Base-by-base conservation (phyloP, 1,140 invertebrate genomes). In the Trichonephila clavipes region DNA sequence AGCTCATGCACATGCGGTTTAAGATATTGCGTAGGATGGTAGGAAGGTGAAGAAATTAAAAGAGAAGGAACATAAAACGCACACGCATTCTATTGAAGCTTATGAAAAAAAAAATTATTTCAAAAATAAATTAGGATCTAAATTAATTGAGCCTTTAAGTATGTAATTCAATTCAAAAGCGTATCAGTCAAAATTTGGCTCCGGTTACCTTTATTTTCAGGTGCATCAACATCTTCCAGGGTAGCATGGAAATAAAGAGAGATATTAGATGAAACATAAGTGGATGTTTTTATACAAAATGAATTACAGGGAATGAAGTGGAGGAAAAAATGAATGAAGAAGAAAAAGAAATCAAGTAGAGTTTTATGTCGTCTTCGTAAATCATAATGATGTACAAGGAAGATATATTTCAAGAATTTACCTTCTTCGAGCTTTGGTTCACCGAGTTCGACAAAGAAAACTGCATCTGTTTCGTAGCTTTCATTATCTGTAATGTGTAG, bases 391-490 rank as follows among this genome's bases (percentile, higher is more conserved):
- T 7, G 16, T 18, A 77, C 7, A 66, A 59, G 62, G 58, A 2
- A 85, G n/a, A 61, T 72, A 24, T 24, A 59, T 40, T 66, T 28
- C 28, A 77, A 88, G 24, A 69, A 28, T 97, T 97, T 97, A 98
- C 98, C 98, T 97, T 97, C 98, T 95, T 98, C 96, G 95, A 98
- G 96, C 95, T 97, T 97, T 16, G 99, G 99, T 94, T 98, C 97
- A 28, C 97, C 98, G 10, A 99, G 96, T 95, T 99, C 97, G 1
- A 99, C 97, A 95, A 97, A 98, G 95, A 99, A 99, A 21, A 98
- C 96, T 14, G 99, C 98, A 95, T 99, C 98, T 96, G 99, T 99
- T 96, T 99, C 98, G 95, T 99, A 99, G 95, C 98, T 99, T 96
- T 99, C 99, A 96, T 99, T 98, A 96, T 99, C 99, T 94, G 98